Evolutionary conservation across 1,140 invertebrate species (phyloP).

Genomic region (Delia radicum): DNA sequence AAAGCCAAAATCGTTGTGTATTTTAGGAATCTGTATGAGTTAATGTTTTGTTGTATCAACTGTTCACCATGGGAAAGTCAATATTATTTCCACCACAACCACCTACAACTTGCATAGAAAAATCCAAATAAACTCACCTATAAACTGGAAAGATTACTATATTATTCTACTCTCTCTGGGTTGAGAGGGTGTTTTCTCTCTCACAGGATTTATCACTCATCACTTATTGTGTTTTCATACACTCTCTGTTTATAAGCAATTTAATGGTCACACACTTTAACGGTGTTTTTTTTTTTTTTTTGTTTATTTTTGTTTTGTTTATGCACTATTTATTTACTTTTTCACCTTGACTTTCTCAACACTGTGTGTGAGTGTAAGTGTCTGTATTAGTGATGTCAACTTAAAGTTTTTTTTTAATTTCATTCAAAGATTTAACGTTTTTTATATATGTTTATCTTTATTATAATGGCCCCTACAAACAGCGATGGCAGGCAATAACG

Average conservation of each 20-base stretch:
- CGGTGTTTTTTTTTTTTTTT: background rate
- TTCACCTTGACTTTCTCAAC: conserved; percentile 12
- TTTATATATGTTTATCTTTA: no score
- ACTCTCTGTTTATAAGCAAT: conserved; percentile 8
- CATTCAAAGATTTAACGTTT: no score
- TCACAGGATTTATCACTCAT: background rate
- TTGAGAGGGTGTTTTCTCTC: background rate
- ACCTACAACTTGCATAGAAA: background rate
- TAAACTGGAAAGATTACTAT: background rate
- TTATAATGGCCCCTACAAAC: no score
- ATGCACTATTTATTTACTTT: background rate
- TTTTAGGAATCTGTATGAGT: background rate
- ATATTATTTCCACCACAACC: background rate
- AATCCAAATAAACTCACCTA: background rate
- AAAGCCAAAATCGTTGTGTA: background rate
- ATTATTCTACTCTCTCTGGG: background rate
- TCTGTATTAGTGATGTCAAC: no score
- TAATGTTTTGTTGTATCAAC: background rate
- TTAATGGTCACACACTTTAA: background rate
- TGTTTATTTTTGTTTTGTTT: background rate
- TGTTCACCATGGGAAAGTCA: conserved; percentile 1
- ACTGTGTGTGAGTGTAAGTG: background rate
- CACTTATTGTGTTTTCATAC: no score
- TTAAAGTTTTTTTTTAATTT: no score
- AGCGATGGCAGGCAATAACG: no score